These are phyloP conservation scores for Petrocephalus microphthalmus DNA, from an alignment of 2,113 vertebrate species.

Conservation along the genomic window DNA sequence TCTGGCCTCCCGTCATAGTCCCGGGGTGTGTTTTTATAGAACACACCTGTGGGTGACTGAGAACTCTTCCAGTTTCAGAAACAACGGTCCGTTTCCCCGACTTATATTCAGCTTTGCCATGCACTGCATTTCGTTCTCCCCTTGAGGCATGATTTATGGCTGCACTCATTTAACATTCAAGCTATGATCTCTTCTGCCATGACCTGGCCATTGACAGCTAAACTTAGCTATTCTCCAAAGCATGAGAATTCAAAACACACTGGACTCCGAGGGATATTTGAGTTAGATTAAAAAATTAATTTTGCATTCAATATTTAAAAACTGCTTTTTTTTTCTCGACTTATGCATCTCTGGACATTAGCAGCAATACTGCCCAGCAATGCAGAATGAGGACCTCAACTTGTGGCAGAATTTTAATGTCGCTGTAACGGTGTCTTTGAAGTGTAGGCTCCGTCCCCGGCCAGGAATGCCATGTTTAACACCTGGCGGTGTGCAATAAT, in stretches of 20 bases:
- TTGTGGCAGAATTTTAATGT: not conserved
- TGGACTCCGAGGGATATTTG: not conserved
- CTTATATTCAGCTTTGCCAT: not conserved
- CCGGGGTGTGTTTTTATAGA: not conserved
- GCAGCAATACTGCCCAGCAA: not conserved
- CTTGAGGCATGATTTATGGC: not conserved
- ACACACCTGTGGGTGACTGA: not conserved
- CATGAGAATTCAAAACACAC: not conserved
- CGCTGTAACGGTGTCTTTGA: not conserved
- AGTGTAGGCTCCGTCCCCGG: constrained; percentile 38
- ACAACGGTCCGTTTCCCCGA: not conserved
- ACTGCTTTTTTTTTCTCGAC: not conserved
- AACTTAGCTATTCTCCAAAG: not conserved
- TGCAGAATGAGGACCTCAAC: not conserved
- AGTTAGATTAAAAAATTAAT: not conserved
- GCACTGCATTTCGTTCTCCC: not conserved
- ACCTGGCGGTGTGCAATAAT: constrained; percentile 44
- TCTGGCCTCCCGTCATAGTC: not conserved
- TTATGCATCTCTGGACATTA: not conserved
- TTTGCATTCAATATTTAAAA: not conserved
- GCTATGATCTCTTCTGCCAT: not conserved
- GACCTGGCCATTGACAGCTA: not conserved
- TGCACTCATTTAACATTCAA: not conserved
- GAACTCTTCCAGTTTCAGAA: not conserved
- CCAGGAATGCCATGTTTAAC: constrained; percentile 56